Base-by-base conservation (phyloP, 2,888 invertebrate species). In the Ochropleura leucogaster region DNA sequence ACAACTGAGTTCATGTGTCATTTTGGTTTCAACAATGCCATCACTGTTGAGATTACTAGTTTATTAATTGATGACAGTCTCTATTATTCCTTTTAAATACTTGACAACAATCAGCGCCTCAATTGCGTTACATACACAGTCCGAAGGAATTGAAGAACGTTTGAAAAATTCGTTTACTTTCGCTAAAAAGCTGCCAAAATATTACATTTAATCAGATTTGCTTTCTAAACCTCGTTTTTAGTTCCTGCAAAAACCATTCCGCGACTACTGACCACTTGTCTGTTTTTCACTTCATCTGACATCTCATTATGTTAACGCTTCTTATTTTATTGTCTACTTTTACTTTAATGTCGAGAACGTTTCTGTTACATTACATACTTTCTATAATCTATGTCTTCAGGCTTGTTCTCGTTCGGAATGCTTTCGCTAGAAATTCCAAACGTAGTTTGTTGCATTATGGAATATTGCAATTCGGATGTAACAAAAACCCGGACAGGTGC, bases 321-420 rank as follows among this genome's bases (percentile, higher is more conserved):
- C 60, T 80, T 75, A 74, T 75, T 72, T 75, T 75, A 60, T 67
- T 69, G 55, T 83, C 70, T 57, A 60, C 80, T 83, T 79, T 82
- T 82, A 84, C 84, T 80, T 70, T 80, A 62, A 75, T 69, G 71
- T 70, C 59, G 49, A 62, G 59, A 68, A 79, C 67, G 72, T 72
- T 82, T 83, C 79, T 42, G 73, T 60, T 68, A 83, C 79, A 68
- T 74, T 68, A 78, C 73, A 68, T 74, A 83, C 84, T 83, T 83
- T 79, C 82, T 80, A 76, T 80, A 64, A 68, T 83, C 80, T 79
- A 80, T 84, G 81, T 84, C 84, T 82, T 80, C 76, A 68, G 84
- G 84, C 82, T 70, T 57, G 69, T 76, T 84, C 72, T 84, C 84
- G 71, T 55, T 53, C 40, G 8, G 49, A 79, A 80, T 80, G 67